Percentiles rank a stretch among this genome's conserved stretches.
Conservation (phyloP, 2,888 invertebrate species). For the Tuberolachnus salignus region DNA sequence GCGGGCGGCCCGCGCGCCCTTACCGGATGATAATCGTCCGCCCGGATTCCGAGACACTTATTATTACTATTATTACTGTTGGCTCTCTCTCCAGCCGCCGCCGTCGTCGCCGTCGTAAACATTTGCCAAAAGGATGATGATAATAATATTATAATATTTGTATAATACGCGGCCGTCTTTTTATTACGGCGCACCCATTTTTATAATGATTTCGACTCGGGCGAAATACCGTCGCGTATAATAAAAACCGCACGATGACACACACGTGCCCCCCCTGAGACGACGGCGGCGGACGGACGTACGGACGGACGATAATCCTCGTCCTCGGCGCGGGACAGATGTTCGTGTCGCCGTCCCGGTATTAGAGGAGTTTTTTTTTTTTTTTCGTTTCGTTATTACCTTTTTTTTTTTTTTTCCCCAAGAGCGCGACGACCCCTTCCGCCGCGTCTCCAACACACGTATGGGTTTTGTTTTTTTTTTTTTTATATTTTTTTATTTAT, state of each 20-base stretch:
- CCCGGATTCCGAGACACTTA: conserved; percentile 46
- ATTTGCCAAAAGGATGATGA: conserved; percentile 45
- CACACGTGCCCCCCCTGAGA: conserved; percentile 20
- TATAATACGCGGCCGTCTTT: background rate
- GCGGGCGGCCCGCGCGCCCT: conserved; percentile 39
- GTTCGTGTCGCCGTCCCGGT: background rate
- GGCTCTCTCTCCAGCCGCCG: no score
- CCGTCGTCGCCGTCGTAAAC: conserved; percentile 12
- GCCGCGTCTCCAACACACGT: background rate
- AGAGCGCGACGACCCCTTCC: no score
- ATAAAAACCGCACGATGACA: background rate
- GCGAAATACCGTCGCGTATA: background rate
- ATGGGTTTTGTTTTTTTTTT: background rate
- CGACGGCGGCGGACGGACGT: no score
- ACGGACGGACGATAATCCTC: conserved; percentile 2
- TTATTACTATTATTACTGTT: background rate
- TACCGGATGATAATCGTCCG: conserved; percentile 52
- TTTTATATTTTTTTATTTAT: conserved; percentile 12
- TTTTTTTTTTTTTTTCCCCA: no score
- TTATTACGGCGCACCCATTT: background rate
- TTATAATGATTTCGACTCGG: background rate
- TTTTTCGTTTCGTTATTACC: no score
- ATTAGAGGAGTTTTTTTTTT: conserved; percentile 22
- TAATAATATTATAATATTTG: background rate
- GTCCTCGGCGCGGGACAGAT: background rate